Percentiles rank a stretch among this genome's conserved stretches.
Evolutionary conservation across 2,888 invertebrate genomes (phyloP).

Genomic region (Caenorhabditis sp.): DNA sequence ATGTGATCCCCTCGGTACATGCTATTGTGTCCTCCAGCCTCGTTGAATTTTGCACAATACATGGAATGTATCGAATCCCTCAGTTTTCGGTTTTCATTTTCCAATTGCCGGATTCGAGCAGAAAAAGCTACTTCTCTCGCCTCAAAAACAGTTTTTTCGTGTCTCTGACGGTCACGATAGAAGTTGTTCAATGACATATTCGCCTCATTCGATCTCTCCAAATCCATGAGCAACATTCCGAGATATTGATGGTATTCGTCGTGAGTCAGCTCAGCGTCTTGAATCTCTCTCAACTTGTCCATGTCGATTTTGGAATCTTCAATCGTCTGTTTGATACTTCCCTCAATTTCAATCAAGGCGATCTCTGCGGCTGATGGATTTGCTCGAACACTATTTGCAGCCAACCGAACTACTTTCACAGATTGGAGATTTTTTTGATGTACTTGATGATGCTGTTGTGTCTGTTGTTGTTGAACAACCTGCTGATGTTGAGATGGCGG

Average conservation of each 20-base stretch:
- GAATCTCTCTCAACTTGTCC: conserved; percentile 47
- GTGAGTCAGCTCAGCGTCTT: conserved; percentile 50
- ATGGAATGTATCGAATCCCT: conserved; percentile 47
- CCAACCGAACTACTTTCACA: conserved; percentile 59
- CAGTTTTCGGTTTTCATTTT: conserved; percentile 62
- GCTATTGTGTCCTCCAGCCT: conserved; percentile 41
- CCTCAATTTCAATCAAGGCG: conserved; percentile 51
- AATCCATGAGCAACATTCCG: conserved; percentile 43
- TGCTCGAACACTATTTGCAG: conserved; percentile 3
- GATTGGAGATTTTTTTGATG: conserved; percentile 25
- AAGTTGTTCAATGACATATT: conserved; percentile 48
- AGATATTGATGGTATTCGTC: conserved; percentile 58
- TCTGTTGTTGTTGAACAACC: conserved; percentile 17
- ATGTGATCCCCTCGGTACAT: conserved; percentile 51
- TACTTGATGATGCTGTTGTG: conserved; percentile 29
- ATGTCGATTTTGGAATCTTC: conserved; percentile 54
- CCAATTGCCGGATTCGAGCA: conserved; percentile 63
- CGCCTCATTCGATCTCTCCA: conserved; percentile 53
- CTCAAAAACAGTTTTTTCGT: conserved; percentile 55
- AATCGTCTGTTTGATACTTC: conserved; percentile 49
- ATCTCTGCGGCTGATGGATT: conserved; percentile 49
- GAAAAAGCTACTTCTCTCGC: conserved; percentile 37
- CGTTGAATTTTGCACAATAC: conserved; percentile 34
- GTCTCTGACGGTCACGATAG: conserved; percentile 56
- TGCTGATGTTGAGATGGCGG: not conserved